Evolutionary conservation across 2,888 invertebrate species (phyloP), one percentile per base, ranked within the genome.

Genomic region (Sminthurides aquaticus): DNA sequence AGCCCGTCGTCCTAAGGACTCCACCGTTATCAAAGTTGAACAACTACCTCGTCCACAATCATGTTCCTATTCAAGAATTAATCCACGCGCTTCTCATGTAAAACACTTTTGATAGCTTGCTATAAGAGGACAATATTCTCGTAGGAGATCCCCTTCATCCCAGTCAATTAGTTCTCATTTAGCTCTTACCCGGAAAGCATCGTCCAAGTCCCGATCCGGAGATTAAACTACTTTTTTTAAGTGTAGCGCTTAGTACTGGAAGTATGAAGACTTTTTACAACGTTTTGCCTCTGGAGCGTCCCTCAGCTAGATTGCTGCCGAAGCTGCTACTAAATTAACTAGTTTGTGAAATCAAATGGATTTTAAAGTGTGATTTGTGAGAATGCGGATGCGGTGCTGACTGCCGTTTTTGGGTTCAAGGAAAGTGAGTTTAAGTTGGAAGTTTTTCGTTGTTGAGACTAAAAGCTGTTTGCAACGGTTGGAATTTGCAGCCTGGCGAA

Each of bases 91-190:
- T 22, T 52, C 52, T 20, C 52, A 52, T 34, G 43, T 34, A 34
- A 34, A 34, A 34, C 43, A 11, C 43, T 11, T 34, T 15, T 34
- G 43, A 34, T 34, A 34, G 43, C 43, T 15, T 15, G 52, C 52
- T 20, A 5, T 5, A 43, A 18, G 20, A 52, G 52, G 18, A 52
- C 52, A 52, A 5, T 52, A 20, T 52, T 52, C 52, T n/a, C n/a
- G n/a, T n/a, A 52, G 20, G 20, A 52, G 22, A n/a, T n/a, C n/a
- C n/a, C n/a, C 52, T 18, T 52, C 22, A 5, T 20, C 52, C 20
- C 52, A 15, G 20, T 15, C 52, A 52, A 52, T 52, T 52, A 52
- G 52, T 52, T 52, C 52, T 52, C 52, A 22, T 52, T 20, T 20
- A 20, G 52, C 52, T 22, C 52, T 52, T 52, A 52, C 5, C 52